Evolutionary conservation across 2,888 invertebrate genomes (phyloP), one percentile per base, ranked within the genome.

Genomic region (Tridacna crocea): DNA sequence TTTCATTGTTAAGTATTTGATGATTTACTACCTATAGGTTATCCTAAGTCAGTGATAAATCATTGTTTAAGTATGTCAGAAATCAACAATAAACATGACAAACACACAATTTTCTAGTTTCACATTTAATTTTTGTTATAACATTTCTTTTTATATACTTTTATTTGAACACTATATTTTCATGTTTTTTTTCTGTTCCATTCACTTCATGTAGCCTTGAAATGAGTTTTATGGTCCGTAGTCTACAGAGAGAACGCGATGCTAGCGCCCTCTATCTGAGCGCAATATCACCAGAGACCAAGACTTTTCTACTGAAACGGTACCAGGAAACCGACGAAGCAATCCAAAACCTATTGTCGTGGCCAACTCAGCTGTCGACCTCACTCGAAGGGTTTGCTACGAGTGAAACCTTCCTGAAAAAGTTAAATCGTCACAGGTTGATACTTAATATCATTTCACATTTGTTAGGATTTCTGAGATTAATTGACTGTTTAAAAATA

Each of bases 231-330:
- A 75, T 75, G 75, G 48, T 88, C 12, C 83, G 87, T 8, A 87
- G 85, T 2, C 74, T 90, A 19, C 87, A 84, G 27, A 80, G 84
- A 47, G 91, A 91, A 72, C 87, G 91, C 6, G 91, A 91, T 83
- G 89, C 89, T 89, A 91, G 89, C 73, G 91, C 91, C 63, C 88
- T 92, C 12, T 90, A 92, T 81, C 84, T 91, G 24, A 91, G 90
- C 82, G 82, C 83, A 36, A 86, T 90, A 24, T 90, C 88, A n/a
- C 87, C 88, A 47, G 90, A 90, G 68, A 90, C 90, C 19, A 90
- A 90, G 63, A 75, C 77, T 61, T 87, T 88, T 51, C 84, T 92
- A 17, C 60, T 88, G 15, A 81, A 87, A 46, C 78, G 90, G 13
- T 91, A 90, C 79, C 85, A 87, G 19, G 90, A 89, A n/a, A 91